Evolutionary conservation across 2,113 vertebrate species (phyloP).

Genomic region (Paradoxurus hermaphroditus): DNA sequence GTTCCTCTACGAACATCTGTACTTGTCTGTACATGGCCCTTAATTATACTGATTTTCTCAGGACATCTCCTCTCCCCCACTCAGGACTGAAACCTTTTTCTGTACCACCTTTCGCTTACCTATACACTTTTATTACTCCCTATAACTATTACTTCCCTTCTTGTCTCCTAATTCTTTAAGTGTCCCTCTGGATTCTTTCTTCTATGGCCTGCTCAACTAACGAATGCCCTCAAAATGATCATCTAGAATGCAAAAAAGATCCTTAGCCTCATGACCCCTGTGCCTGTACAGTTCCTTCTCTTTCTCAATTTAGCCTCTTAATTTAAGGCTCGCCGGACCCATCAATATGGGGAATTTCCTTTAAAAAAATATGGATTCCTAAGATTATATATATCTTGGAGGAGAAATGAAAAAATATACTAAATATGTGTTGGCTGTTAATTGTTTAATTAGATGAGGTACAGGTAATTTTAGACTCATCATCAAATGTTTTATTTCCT

Average conservation of each 20-base stretch:
- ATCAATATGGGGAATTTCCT: neutral
- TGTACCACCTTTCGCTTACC: neutral
- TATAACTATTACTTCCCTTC: neutral
- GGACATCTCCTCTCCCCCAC: neutral
- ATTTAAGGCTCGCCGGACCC: accelerated
- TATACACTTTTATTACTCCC: neutral
- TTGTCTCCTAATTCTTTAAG: neutral
- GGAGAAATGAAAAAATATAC: neutral
- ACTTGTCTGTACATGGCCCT: neutral
- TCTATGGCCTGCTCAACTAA: neutral
- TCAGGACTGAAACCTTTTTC: neutral
- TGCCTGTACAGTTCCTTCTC: neutral
- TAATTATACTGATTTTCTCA: neutral
- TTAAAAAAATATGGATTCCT: neutral
- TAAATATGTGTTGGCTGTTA: neutral
- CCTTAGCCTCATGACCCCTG: too few relatives aligned
- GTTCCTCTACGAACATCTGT: neutral
- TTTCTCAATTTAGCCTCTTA: neutral
- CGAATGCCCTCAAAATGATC: neutral
- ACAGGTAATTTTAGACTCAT: neutral
- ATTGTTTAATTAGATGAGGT: neutral
- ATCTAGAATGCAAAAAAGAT: neutral
- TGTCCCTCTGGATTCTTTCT: neutral
- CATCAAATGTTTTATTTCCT: neutral
- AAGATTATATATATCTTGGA: neutral